Percentiles rank a stretch among this genome's conserved stretches.
Conservation (phyloP, 2,797 vertebrate species). For the Hoplostethus atlanticus region DNA sequence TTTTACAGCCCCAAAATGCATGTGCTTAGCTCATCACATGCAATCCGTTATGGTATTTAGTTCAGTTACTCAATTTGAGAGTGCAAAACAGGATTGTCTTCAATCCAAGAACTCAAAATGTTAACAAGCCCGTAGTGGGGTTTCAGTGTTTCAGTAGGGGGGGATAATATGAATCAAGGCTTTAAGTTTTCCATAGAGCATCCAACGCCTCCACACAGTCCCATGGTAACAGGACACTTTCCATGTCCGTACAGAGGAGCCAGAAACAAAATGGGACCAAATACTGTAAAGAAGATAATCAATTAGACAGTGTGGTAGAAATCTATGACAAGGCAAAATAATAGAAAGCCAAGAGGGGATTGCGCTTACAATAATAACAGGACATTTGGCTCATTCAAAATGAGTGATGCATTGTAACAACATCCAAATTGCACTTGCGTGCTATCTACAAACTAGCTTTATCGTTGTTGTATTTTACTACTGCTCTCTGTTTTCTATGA, state of each 20-base stretch:
- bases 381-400: neutral
- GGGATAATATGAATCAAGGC: conserved; percentile 8
- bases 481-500: neutral
- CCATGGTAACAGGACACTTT: conserved; percentile 43
- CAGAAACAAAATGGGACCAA: conserved; percentile 1
- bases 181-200: conserved; percentile 12
- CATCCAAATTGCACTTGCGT: neutral
- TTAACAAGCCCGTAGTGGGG: conserved; percentile 21
- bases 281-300: conserved; percentile 14
- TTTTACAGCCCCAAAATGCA: too few species aligned
- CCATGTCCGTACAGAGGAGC: conserved; percentile 18
- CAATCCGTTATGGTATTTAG: neutral
- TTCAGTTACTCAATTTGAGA: neutral
- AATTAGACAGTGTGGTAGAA: neutral
- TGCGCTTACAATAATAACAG: neutral
- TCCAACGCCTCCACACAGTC: neutral
- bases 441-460: neutral
- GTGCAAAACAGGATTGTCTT: neutral
- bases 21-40: neutral
- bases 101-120: conserved; percentile 24
- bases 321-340: conserved; percentile 5
- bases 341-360: neutral
- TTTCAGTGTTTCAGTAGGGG: conserved; percentile 28
- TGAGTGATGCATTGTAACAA: neutral
- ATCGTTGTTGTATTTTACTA: neutral